These are phyloP conservation scores for Litoditis marina DNA, from an alignment of 2,888 invertebrate genomes.

Conservation along the genomic window DNA sequence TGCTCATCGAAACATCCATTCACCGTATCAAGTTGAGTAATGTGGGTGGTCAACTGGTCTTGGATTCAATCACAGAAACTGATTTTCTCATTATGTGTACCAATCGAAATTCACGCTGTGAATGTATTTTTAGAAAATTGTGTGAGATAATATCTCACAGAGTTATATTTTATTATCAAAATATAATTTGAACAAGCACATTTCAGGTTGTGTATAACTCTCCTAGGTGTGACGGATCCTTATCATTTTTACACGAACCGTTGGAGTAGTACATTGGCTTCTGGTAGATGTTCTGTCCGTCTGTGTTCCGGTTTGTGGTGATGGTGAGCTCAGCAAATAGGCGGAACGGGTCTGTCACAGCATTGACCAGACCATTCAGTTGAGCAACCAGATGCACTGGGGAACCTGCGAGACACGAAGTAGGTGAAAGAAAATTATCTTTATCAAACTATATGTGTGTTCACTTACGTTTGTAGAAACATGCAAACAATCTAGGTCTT, in stretches of 20 bases:
- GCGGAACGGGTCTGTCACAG: constrained; percentile 43
- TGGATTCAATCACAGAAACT: too few species aligned
- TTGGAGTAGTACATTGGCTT: constrained; percentile 50
- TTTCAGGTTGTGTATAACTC: too few species aligned
- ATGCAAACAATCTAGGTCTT: too few species aligned
- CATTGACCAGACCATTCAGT: constrained; percentile 40
- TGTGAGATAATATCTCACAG: neutral
- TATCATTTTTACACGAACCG: constrained; percentile 21
- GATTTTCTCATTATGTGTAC: too few species aligned
- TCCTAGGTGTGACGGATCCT: too few species aligned
- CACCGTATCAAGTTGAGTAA: too few species aligned
- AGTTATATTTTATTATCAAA: neutral
- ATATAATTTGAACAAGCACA: too few species aligned
- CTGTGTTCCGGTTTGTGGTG: constrained; percentile 34
- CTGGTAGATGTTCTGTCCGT: constrained; percentile 17
- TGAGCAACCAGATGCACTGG: constrained; percentile 44
- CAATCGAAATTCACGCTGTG: too few species aligned
- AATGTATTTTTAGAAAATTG: neutral
- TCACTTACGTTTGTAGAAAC: too few species aligned
- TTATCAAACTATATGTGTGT: too few species aligned
- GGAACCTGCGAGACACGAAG: constrained; percentile 26
- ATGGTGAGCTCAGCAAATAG: constrained; percentile 52
- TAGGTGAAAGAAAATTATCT: neutral
- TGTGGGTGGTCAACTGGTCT: too few species aligned
- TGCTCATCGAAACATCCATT: too few species aligned